A percentile compares a stretch with the other conserved stretches of the same genome.
Evolutionary conservation across 2,797 vertebrate genomes (phyloP).

Genomic region (Allobates femoralis): DNA sequence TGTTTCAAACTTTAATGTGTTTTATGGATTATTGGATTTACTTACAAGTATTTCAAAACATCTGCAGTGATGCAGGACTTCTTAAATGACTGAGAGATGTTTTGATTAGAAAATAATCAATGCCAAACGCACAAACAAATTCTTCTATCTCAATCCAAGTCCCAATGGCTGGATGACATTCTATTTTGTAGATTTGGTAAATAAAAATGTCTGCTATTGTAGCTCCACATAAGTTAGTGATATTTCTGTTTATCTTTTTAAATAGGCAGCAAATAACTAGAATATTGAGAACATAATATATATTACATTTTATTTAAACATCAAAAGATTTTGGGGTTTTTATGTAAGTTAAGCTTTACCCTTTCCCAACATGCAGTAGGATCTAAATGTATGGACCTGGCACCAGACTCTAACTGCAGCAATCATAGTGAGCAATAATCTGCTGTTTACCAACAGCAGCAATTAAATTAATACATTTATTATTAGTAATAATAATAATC

Average conservation of each 20-base stretch:
- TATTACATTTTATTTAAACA: no score
- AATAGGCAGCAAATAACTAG: no score
- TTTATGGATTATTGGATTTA: constrained; percentile 30
- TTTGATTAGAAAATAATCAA: constrained; percentile 39
- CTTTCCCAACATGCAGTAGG: no score
- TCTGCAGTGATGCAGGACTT: neutral
- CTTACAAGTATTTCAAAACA: neutral
- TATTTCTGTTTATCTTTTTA: neutral
- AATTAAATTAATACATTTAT: no score
- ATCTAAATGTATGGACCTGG: no score
- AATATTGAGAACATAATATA: no score
- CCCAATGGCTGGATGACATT: neutral
- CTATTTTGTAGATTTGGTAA: neutral
- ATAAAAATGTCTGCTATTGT: neutral
- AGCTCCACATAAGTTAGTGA: neutral
- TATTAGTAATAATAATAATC: no score
- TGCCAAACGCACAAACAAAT: neutral
- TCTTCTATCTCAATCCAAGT: neutral
- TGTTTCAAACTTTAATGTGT: neutral
- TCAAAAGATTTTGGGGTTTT: no score
- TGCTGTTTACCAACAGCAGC: no score
- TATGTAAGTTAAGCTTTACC: no score
- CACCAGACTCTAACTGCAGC: no score
- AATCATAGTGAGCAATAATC: no score
- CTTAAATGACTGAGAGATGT: constrained; percentile 9